Evolutionary conservation across 2,888 invertebrate genomes (phyloP).

Genomic region (Desoria tigrina): DNA sequence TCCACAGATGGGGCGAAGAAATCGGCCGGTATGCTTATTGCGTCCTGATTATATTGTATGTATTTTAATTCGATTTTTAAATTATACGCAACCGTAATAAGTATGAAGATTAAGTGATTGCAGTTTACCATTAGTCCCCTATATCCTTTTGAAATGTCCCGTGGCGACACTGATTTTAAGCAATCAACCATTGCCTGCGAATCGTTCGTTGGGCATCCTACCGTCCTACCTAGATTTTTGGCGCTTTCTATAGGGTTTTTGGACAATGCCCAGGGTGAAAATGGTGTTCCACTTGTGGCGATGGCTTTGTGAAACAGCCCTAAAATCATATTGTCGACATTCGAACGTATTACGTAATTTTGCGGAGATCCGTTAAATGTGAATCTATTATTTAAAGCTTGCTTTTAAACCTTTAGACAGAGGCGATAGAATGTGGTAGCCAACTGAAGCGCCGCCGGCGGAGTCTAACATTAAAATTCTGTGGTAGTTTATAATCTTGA

Average conservation of each 20-base stretch:
- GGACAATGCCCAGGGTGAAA: background rate
- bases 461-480: slow-evolving; percentile 10
- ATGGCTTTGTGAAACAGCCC: slow-evolving; percentile 10
- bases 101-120: too few species aligned
- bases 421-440: slow-evolving; percentile 29
- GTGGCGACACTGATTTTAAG: slow-evolving; percentile 2
- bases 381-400: too few species aligned
- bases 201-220: slow-evolving; percentile 9
- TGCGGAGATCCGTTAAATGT: too few species aligned
- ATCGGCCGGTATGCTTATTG: slow-evolving; percentile 8
- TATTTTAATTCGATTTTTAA: too few species aligned
- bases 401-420: slow-evolving; percentile 28
- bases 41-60: background rate
- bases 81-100: too few species aligned
- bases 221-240: background rate
- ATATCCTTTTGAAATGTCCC: background rate
- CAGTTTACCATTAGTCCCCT: background rate
- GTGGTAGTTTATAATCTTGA: background rate
- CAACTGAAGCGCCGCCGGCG: slow-evolving; percentile 22
- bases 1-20: slow-evolving; percentile 11
- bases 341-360: too few species aligned
- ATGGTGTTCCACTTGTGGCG: background rate
- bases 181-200: slow-evolving; percentile 2
- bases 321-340: too few species aligned
- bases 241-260: background rate